Conservation (phyloP, 2,113 vertebrate species). For the Cygnus atratus region DNA sequence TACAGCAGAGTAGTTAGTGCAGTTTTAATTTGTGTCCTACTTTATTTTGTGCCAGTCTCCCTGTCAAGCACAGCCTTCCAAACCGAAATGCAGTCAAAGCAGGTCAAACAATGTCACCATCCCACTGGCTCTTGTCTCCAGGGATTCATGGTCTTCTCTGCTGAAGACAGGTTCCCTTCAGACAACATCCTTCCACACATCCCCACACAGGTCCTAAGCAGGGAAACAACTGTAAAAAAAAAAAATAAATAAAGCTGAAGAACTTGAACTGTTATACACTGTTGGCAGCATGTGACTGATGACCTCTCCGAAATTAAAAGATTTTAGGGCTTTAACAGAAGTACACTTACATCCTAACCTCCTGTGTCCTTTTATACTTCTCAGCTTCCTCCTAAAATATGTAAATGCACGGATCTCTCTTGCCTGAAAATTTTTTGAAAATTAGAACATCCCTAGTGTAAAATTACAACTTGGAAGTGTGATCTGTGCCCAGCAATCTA, state of each 20-base stretch:
- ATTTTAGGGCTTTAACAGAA: neutral
- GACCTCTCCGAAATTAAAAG: neutral
- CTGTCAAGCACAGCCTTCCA: neutral
- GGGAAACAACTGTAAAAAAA: neutral
- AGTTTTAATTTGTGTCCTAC: neutral
- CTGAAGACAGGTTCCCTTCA: neutral
- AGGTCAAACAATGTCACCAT: neutral
- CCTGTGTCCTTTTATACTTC: neutral
- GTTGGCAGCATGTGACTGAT: neutral
- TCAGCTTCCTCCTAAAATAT: neutral
- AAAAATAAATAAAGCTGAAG: neutral
- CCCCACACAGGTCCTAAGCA: neutral
- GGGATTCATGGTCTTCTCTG: neutral
- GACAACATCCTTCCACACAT: neutral
- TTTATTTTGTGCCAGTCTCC: neutral
- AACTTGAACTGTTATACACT: neutral
- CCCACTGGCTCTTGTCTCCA: neutral
- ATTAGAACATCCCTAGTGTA: neutral
- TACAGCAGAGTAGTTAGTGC: neutral
- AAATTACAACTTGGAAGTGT: neutral
- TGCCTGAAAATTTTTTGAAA: neutral
- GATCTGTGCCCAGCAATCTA: neutral
- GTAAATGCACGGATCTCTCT: neutral
- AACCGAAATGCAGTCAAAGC: neutral
- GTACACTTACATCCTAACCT: neutral